Base-by-base conservation (phyloP, 2,888 invertebrate species). In the Ptychoptera contaminata region DNA sequence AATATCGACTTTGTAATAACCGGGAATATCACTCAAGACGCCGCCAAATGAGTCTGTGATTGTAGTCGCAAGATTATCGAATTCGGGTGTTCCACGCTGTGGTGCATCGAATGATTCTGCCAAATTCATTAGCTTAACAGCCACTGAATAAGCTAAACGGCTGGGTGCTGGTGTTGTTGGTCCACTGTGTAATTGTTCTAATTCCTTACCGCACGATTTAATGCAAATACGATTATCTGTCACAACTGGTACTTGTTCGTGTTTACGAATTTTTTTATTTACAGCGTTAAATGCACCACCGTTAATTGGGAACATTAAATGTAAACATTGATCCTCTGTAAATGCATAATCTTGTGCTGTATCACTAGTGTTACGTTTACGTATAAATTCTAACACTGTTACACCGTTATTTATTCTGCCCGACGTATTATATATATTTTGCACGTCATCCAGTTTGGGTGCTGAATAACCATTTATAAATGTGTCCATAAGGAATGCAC, bases 401-500 rank as follows among this genome's bases (percentile, higher is more conserved):
- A 79, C 67, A 1, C 90, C 90, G 50, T 90, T 79, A 3, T 74
- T 72, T 37, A 80, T 73, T 47, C 71, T 71, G 12, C 87, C 90
- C 1, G 74, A 68, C 12, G 73, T 71, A 56, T 79, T 77, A 52
- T 69, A 69, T 41, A 88, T 71, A 59, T 87, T 82, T 67, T 91
- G 90, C 0, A 74, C 71, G 0, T 67, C 62, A 60, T 87, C 88
- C 11, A 84, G 63, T 9, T 77, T 63, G 0, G 87, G 86, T 8
- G 79, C 72, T 2, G 76, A 74, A 67, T 90, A 90, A 0, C 86
- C 86, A 45, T 70, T 70, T 46, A 90, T 77, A 84, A 84, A 91
- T 1, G 85, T 83, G 61, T 92, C 91, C 83, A 87, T 85, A 16
- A 91, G 62, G 67, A 88, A 87, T 1, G 84, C 80, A 1, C 85